Base-by-base conservation (phyloP, 23 tunicate genomes). In the Ascidia mentula region DNA sequence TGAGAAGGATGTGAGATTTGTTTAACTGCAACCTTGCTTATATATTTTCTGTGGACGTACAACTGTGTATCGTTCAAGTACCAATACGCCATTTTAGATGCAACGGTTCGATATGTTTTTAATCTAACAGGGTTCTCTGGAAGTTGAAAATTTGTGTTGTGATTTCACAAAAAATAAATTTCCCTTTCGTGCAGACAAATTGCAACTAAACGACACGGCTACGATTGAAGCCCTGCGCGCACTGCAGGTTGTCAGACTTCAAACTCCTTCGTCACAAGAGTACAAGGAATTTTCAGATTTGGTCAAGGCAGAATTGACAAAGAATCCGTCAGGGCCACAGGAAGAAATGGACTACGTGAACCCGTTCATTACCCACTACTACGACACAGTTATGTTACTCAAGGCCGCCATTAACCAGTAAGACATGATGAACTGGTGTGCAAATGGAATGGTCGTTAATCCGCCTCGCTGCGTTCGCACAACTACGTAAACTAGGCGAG, bases 341-440 rank as follows among this genome's bases (percentile, higher is more conserved):
- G 88, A 79, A 65, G 60, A 88, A 40, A 82, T 65, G 37, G 71
- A 93, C 35, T 88, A 75, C 38, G 84, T 93, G n/a, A 93, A 93
- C 80, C 92, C 88, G 17, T 93, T 72, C 42, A 78, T 93, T 30
- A 69, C 72, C 31, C 79, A 72, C 30, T 82, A 80, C 46, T 93
- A 93, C 74, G 87, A 88, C 77, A 60, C 89, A 1, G 69, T 88
- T 22, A 79, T 71, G 6, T 36, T 86, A 8, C 24, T 83, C 28
- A 31, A 87, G 0, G 28, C 36, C 17, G 92, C 83, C 6, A 15
- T 86, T 22, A 31, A 69, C n/a, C 42, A 79, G 89, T 82, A 59
- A 86, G 85, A 6, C 36, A n/a, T 8, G 31, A 34, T 71, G 38
- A n/a, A n/a, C n/a, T n/a, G n/a, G n/a, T n/a, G n/a, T n/a, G n/a